Conservation (phyloP, 1,140 invertebrate species). For the Drosophila pruinosa region DNA sequence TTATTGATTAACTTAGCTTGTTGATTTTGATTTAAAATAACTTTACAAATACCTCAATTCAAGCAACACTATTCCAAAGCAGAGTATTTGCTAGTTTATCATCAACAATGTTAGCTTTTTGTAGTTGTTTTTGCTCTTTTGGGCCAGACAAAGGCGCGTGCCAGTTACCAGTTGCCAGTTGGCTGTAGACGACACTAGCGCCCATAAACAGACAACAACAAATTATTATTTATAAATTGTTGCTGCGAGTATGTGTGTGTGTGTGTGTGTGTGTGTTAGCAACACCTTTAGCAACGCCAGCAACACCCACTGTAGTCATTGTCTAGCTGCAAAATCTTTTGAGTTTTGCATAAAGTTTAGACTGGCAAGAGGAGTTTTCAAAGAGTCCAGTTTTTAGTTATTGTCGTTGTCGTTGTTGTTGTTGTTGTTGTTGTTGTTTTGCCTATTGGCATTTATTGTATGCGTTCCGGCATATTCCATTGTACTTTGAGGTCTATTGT, state of each 20-base stretch:
- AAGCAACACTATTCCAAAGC: too few species aligned
- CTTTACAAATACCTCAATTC: too few species aligned
- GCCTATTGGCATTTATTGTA: constrained; percentile 40
- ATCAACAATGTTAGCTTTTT: not conserved
- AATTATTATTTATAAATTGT: constrained; percentile 62
- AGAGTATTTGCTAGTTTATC: not conserved
- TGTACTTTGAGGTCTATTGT: constrained; percentile 32
- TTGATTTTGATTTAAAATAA: too few species aligned
- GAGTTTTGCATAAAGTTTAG: constrained; percentile 31
- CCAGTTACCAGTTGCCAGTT: constrained; percentile 42
- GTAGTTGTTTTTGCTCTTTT: constrained; percentile 1
- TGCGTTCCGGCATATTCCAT: constrained; percentile 19
- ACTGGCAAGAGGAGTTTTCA: not conserved
- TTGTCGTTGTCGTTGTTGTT: constrained; percentile 6
- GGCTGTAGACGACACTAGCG: constrained; percentile 47
- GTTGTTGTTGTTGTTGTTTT: constrained; percentile 1
- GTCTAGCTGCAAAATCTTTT: constrained; percentile 36
- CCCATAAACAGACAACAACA: constrained; percentile 47
- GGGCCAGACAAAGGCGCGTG: constrained; percentile 49
- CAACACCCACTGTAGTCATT: constrained; percentile 1
- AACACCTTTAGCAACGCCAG: constrained; percentile 27
- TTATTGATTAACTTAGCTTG: too few species aligned
- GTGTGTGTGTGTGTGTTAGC: constrained; percentile 5
- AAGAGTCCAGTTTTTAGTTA: not conserved
- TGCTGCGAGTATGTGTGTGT: not conserved